Base-by-base conservation (phyloP, 92 coral and sea anemone genomes). In the Porites evermanni region DNA sequence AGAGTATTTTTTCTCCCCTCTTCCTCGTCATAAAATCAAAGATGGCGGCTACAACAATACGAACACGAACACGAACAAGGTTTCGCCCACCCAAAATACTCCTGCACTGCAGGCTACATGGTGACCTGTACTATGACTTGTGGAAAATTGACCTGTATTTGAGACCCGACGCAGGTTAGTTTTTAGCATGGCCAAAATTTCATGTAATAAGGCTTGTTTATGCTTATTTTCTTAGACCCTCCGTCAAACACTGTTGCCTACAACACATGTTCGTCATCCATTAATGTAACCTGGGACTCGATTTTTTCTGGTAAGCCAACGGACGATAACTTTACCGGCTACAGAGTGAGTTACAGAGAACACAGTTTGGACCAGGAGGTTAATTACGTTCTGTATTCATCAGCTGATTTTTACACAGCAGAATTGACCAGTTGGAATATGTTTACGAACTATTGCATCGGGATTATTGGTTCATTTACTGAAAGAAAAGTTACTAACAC, bases 181-280 rank as follows among this genome's bases (percentile, higher is more conserved):
- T 29, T 29, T 29, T 1, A 29, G 32, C 32, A 29, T 29, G 32
- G 32, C 32, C 32, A 29, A 29, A 29, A 29, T 29, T 29, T 29
- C 32, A 29, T 29, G 32, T 29, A 29, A 29, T 29, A 47, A 18
- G 44, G 56, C 11, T 21, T 32, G 12, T 2, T 7, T 38, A 8
- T 59, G 51, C 12, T 51, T 19, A 20, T 16, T 63, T 56, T 52
- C 8, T 32, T 54, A 81, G 85, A 81, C 6, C 59, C 85, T 56
- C 85, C 69, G 2, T 70, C 77, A 12, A n/a, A 29, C 17, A 69
- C 56, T 21, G 29, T 10, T 12, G 85, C 77, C 70, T 19, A 70
- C 78, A 81, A 70, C 53, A 54, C 75, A 58, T 70, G 85, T 20
- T 81, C 85, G 23, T 18, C 85, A 2, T 58, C 78, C 9, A 81